These are phyloP conservation scores for Xiphophorus hellerii DNA, from an alignment of 2,113 vertebrate genomes.

Conservation along the genomic window DNA sequence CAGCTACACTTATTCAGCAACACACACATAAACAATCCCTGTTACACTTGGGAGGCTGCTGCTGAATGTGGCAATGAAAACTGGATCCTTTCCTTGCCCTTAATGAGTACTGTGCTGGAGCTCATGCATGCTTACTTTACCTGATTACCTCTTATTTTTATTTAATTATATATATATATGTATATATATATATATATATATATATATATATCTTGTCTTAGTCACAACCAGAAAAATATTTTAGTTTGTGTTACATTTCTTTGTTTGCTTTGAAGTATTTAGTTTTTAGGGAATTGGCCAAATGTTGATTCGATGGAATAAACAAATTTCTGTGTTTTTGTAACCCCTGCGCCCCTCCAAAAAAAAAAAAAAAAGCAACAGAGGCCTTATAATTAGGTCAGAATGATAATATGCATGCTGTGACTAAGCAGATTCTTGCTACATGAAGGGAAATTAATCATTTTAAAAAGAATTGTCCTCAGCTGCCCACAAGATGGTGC, in stretches of 20 bases:
- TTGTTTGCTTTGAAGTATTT: not conserved
- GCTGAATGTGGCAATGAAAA: conserved; percentile 43
- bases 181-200: too few species aligned
- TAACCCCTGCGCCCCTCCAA: too few species aligned
- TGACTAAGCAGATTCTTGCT: conserved; percentile 6
- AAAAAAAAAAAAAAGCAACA: not conserved
- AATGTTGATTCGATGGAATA: not conserved
- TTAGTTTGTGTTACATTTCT: not conserved
- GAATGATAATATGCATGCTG: too few species aligned
- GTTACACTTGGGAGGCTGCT: conserved; percentile 36
- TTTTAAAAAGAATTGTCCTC: not conserved
- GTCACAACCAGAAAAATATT: not conserved
- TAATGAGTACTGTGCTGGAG: conserved; percentile 33
- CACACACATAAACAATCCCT: conserved; percentile 22
- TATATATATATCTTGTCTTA: not conserved
- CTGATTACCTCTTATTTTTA: too few species aligned
- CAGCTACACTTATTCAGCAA: conserved; percentile 18
- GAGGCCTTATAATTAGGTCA: not conserved
- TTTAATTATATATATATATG: too few species aligned
- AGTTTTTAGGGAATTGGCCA: not conserved
- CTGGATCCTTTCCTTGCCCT: conserved; percentile 4
- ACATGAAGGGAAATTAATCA: conserved; percentile 3
- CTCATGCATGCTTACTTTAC: conserved; percentile 1
- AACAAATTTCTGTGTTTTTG: not conserved
- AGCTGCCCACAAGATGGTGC: conserved; percentile 55